Evolutionary conservation across 2,113 vertebrate genomes (phyloP), one percentile per base, ranked within the genome.

Genomic region (Epinephelus moara): DNA sequence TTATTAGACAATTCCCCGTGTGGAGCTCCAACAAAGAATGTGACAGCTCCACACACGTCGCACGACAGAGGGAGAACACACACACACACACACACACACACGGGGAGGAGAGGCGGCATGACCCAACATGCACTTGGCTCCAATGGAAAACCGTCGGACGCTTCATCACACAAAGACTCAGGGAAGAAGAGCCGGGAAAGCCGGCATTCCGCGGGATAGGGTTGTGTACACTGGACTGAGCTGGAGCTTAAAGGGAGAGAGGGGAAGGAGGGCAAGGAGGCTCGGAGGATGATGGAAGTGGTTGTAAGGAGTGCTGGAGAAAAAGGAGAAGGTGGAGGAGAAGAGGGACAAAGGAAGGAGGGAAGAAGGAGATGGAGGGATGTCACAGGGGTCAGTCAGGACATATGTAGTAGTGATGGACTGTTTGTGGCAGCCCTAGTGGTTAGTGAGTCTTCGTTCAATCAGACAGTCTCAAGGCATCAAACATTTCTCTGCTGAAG

Each of bases 121-220:
- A 95, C 87, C 90, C 90, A 85, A 94, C 94, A 92, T 89, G 94
- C 37, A 75, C 75, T 79, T 69, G 84, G 82, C 90, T 91, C 80
- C 13, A 53, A 86, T 85, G 84, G 84, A 93, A 90, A 91, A 81
- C 77, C 49, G 73, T 82, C 57, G 75, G 81, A 88, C 74, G 87
- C 90, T 88, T 85, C 70, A 52, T 75, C 80, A 55, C 90, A 92
- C 91, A 94, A 92, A 92, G 83, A 71, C 77, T 86, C n/a, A 0
- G 53, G 74, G 66, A 90, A 91, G 85, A 85, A 59, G 81, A 91
- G 74, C 69, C 47, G 56, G 78, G 83, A 90, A 88, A 89, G 82
- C 40, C 13, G 70, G 88, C 87, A 90, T 92, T 93, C 90, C 72
- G 27, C 13, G 30, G 86, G 66, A 78, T 73, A 72, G 70, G 40